Base-by-base conservation (phyloP, 2,113 vertebrate species). In the Sitta europaea region DNA sequence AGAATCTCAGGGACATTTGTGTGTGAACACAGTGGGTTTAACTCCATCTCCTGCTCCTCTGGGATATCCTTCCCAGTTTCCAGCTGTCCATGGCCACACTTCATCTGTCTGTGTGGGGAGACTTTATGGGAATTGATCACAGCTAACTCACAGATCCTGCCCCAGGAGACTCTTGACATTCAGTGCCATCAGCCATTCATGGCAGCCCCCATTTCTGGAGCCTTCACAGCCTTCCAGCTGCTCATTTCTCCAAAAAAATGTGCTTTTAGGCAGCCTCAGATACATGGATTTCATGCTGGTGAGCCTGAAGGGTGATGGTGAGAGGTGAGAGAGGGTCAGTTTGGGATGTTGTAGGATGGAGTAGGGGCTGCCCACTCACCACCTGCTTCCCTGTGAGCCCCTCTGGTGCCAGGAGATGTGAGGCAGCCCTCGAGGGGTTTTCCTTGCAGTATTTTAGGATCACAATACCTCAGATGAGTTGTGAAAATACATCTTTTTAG, bases 31-130 rank as follows among this genome's bases (percentile, higher is more conserved):
- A 45, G 7, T 0, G 14, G 42, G 28, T 5, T 53, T 35, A 66
- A 23, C 13, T 59, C 16, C 36, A 24, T 28, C 74, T 59, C 48
- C 78, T 71, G 0, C 7, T 33, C 35, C 31, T 62, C 40, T 28
- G 43, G 70, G 21, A 12, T 33, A 15, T 40, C 33, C 36, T 68
- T 72, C 31, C 21, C 79, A 80, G 10, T 12, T 65, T 48, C 66
- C 24, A 20, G 19, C 0, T 51, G 38, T n/a, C 57, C 7, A 1
- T 10, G 3, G 47, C 36, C 70, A 36, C 5, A 9, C 14, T 8
- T 55, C 43, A 20, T 43, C 17, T 29, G 50, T 27, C 36, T 62
- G 16, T 35, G 43, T 11, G 16, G 6, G 50, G 78, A 43, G 35
- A 15, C 2, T 57, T 47, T 45, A 0, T 54, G 38, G 61, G 35